Conservation (phyloP, 1,140 invertebrate genomes). For the Helicoverpa armigera region DNA sequence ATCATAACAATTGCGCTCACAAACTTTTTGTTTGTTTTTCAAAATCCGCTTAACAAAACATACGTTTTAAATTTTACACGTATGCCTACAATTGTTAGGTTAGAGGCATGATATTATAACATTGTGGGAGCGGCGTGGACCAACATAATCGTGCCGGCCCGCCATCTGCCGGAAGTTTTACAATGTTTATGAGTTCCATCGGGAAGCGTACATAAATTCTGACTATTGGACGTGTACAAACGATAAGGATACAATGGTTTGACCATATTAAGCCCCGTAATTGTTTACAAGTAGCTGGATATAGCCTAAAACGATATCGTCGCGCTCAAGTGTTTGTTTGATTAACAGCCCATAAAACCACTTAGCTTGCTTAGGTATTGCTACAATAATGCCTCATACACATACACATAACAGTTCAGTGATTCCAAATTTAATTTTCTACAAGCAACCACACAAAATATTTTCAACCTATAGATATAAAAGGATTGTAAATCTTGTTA, state of each 20-base stretch:
- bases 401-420: background rate
- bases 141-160: slow-evolving; percentile 72
- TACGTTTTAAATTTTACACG: slow-evolving; percentile 72
- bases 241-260: slow-evolving; percentile 67
- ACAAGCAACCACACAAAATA: slow-evolving; percentile 2
- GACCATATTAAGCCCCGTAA: slow-evolving; percentile 58
- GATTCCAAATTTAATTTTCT: slow-evolving; percentile 5
- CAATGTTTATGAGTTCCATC: slow-evolving; percentile 83
- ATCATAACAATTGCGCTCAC: slow-evolving; percentile 51
- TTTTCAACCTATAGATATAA: slow-evolving; percentile 40
- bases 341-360: slow-evolving; percentile 15
- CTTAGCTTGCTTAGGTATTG: background rate
- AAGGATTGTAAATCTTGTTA: slow-evolving; percentile 54
- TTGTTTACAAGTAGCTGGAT: slow-evolving; percentile 52
- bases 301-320: slow-evolving; percentile 24
- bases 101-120: slow-evolving; percentile 61
- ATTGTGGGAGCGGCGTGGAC: slow-evolving; percentile 63
- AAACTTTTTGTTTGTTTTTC: slow-evolving; percentile 53
- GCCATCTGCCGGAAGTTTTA: slow-evolving; percentile 84
- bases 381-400: too few species aligned
- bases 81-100: slow-evolving; percentile 59
- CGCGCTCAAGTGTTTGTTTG: background rate
- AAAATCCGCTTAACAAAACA: slow-evolving; percentile 68
- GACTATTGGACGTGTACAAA: slow-evolving; percentile 68
- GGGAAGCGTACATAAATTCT: slow-evolving; percentile 79